A percentile compares a stretch with the other conserved stretches of the same genome.
These are phyloP conservation scores for Tragelaphus buxtoni DNA, from an alignment of 2,113 vertebrate species.

Conservation along the genomic window DNA sequence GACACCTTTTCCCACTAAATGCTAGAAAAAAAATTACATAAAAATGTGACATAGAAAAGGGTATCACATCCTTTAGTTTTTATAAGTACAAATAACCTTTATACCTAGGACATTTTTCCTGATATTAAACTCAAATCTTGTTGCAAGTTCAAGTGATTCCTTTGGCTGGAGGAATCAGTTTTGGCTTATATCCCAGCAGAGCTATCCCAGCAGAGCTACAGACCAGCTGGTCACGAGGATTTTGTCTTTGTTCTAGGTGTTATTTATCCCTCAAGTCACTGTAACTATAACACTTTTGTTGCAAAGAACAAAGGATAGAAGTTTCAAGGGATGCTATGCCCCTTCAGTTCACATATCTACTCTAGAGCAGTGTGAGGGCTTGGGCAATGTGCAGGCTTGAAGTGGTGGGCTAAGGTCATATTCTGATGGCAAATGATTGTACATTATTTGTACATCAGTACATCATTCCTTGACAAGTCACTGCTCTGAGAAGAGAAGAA, in stretches of 20 bases:
- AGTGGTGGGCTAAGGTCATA: not conserved
- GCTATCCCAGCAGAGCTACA: not conserved
- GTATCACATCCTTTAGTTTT: not conserved
- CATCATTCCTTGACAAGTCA: not conserved
- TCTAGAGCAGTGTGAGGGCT: rapidly evolving
- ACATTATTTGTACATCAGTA: not conserved
- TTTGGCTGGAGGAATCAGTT: not conserved
- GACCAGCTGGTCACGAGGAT: not conserved
- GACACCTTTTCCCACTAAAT: not conserved
- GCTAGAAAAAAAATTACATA: not conserved
- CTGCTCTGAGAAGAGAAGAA: not conserved
- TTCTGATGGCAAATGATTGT: not conserved
- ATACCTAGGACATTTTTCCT: not conserved
- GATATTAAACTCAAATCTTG: not conserved
- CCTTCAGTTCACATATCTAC: not conserved
- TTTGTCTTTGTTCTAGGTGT: slow-evolving; percentile 13
- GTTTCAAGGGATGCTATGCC: not conserved
- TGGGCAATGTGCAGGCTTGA: not conserved
- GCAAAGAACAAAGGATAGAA: not conserved
- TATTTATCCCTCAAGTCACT: not conserved
- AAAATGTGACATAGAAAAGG: not conserved
- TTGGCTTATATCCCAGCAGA: not conserved
- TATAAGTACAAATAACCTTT: not conserved
- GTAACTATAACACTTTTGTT: not conserved
- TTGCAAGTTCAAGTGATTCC: not conserved